Evolutionary conservation across 2,113 vertebrate genomes (phyloP).

Genomic region (Emydura subglobosa): DNA sequence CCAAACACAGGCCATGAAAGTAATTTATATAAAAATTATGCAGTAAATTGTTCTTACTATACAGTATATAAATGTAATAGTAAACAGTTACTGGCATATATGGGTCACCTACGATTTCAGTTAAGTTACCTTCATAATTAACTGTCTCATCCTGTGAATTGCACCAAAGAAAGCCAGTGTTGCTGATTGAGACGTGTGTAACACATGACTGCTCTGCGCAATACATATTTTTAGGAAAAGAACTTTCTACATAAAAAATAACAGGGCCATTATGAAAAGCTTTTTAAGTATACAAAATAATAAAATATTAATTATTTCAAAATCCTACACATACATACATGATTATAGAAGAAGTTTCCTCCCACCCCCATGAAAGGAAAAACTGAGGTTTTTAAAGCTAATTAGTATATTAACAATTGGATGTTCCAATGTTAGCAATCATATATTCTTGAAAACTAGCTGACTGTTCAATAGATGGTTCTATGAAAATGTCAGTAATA

Average conservation of each 20-base stretch:
- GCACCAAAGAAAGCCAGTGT: neutral
- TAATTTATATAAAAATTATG: constrained; percentile 42
- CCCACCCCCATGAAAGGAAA: neutral
- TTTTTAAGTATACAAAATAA: neutral
- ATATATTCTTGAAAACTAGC: neutral
- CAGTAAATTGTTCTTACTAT: constrained; percentile 29
- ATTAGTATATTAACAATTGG: neutral
- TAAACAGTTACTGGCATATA: constrained; percentile 28
- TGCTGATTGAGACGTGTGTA: neutral
- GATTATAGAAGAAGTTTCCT: neutral
- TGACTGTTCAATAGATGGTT: rapidly evolving
- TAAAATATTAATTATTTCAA: neutral
- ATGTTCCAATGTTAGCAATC: neutral
- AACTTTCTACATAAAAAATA: neutral
- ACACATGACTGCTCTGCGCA: neutral
- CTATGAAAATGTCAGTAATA: neutral
- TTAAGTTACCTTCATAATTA: constrained; percentile 54
- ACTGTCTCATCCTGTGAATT: constrained; percentile 18
- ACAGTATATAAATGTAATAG: neutral
- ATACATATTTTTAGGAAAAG: neutral
- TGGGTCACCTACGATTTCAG: constrained; percentile 51
- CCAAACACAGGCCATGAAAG: constrained; percentile 36
- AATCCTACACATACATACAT: neutral
- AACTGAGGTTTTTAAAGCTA: neutral
- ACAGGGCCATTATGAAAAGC: neutral